A percentile compares a stretch with the other conserved stretches of the same genome.
Evolutionary conservation across 2,113 vertebrate genomes (phyloP).

Genomic region (Petrocephalus zakoni): DNA sequence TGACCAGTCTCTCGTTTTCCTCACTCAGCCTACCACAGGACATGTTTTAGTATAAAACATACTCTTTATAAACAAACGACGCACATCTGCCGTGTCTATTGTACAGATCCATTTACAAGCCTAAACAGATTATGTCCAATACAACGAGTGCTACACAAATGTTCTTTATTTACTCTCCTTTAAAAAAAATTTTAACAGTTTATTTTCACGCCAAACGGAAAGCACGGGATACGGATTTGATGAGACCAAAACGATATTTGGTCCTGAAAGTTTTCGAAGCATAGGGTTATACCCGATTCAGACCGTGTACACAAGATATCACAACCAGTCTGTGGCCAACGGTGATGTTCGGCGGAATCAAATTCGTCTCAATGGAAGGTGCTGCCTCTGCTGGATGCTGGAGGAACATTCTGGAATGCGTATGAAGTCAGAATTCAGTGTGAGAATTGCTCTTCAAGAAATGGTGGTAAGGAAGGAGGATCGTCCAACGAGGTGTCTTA

Average conservation of each 20-base stretch:
- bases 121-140: conserved; percentile 52
- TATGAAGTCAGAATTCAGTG: conserved; percentile 15
- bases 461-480: not conserved
- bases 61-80: conserved; percentile 79
- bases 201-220: conserved; percentile 68
- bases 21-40: conserved; percentile 61
- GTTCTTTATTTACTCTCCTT: conserved; percentile 47
- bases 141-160: conserved; percentile 61
- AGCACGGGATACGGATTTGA: conserved; percentile 31
- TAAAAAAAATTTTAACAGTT: conserved; percentile 27
- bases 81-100: conserved; percentile 72
- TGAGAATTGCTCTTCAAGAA: not conserved
- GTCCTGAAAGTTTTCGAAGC: not conserved
- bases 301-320: conserved; percentile 44
- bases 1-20: conserved; percentile 61
- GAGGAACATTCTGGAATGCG: conserved; percentile 49
- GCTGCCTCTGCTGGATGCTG: conserved; percentile 4
- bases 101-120: conserved; percentile 65
- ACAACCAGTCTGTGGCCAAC: conserved; percentile 44
- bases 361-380: not conserved
- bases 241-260: conserved; percentile 15
- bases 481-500: not conserved
- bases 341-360: not conserved
- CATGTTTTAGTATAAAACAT: conserved; percentile 75
- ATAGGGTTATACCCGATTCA: not conserved